Evolutionary conservation across 92 coral and sea anemone species (phyloP).

Genomic region (Phenganax subtilis): DNA sequence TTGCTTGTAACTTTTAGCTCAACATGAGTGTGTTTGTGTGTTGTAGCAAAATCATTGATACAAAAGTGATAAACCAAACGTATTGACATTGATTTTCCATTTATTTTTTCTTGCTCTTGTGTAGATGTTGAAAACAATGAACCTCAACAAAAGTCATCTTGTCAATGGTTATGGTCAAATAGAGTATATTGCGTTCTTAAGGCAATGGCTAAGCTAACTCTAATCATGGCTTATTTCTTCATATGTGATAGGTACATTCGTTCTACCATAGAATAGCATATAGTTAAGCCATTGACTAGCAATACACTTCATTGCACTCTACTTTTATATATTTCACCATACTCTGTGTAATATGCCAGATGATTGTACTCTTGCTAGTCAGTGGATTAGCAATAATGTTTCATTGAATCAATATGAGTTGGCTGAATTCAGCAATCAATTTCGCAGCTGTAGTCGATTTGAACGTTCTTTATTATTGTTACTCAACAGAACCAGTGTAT

Average conservation of each 20-base stretch:
- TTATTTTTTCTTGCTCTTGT: not conserved
- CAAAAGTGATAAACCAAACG: no score
- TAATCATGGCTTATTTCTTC: slow-evolving; percentile 87
- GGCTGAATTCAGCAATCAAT: not conserved
- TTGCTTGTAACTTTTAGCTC: no score
- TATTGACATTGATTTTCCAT: not conserved
- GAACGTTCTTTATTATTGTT: not conserved
- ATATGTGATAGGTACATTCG: slow-evolving; percentile 74
- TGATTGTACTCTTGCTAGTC: not conserved
- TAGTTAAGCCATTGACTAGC: no score
- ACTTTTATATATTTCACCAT: no score
- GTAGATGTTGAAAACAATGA: slow-evolving; percentile 41
- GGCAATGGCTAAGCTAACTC: slow-evolving; percentile 71
- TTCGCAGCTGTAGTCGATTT: not conserved
- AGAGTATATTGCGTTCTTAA: slow-evolving; percentile 82
- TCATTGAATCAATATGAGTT: no score
- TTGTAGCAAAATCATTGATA: no score
- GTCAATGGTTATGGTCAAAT: slow-evolving; percentile 89
- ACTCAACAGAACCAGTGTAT: slow-evolving; percentile 65
- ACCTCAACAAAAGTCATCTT: slow-evolving; percentile 69
- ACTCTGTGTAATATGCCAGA: not conserved
- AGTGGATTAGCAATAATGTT: no score
- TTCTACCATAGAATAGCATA: no score
- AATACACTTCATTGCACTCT: no score
- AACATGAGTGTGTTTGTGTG: no score